phyloP scores from a whole-genome alignment of 2,888 invertebrate species.

The Heliconius charithonia region DNA sequence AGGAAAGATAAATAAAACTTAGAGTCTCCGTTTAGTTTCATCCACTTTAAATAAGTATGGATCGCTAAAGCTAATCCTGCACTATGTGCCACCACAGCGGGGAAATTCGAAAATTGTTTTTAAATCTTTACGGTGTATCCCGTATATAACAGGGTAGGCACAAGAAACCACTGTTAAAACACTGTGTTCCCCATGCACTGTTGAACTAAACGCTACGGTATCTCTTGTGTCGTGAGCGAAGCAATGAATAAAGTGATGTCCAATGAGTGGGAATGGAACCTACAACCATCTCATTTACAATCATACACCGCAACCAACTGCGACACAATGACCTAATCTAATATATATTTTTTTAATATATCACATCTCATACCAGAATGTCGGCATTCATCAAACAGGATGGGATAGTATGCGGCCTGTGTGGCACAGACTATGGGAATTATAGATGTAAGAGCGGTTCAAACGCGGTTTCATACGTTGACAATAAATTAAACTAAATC shows the following conservation, averaged over 20 bases:
- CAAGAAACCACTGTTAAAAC: neutral
- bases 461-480: too few species aligned
- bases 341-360: conserved; percentile 47
- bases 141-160: neutral
- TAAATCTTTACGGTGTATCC: neutral
- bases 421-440: conserved; percentile 39
- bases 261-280: neutral
- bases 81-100: too few species aligned
- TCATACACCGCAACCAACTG: neutral
- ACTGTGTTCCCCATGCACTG: neutral
- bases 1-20: too few species aligned
- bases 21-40: too few species aligned
- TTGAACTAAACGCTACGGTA: neutral
- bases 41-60: too few species aligned
- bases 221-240: neutral
- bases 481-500: too few species aligned
- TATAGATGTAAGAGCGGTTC: neutral
- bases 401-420: conserved; percentile 46
- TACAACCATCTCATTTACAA: neutral
- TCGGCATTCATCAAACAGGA: conserved; percentile 48
- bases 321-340: conserved; percentile 32
- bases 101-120: too few species aligned
- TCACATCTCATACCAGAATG: conserved; percentile 47
- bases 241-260: neutral
- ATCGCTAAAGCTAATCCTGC: too few species aligned